Evolutionary conservation across 2,797 vertebrate genomes (phyloP), one percentile per base, ranked within the genome.

Genomic region (Coluber constrictor): DNA sequence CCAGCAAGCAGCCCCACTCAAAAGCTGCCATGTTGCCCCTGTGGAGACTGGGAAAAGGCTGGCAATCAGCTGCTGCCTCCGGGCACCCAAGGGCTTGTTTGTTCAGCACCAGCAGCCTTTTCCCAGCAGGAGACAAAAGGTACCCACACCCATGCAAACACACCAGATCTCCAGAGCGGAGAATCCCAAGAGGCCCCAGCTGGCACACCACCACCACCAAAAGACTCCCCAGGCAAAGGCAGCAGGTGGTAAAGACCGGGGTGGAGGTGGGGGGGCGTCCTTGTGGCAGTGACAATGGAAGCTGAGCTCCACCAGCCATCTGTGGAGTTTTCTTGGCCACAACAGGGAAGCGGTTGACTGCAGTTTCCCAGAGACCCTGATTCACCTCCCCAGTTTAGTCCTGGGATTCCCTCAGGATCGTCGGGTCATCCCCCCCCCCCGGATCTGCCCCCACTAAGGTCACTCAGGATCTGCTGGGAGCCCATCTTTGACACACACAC

Each of bases 1-100:
- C 37, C 74, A 43, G 74, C 32, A 74, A 37, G 70, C 70, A 74
- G 32, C 16, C 70, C 66, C 70, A 37, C 70, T 94, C 94, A 54
- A 90, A 88, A 59, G 74, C 4, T 12, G 37, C 91, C 89, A 86
- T 90, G 74, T 5, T 88, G 86, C 0, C 47, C 88, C 95, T 95
- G 60, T 89, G 93, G 93, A 18, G 0, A 88, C 5, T n/a, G 37
- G 37, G 37, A 37, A 37, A 37, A 37, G 37, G 37, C 37, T 37
- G 90, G 92, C 94, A 94, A 94, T 91, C 91, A 92, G 90, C 91
- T 93, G 43, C 66, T 87, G 57, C 37, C 95, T 92, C 95, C 93
- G 79, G 86, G 9, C 87, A 90, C 94, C 95, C 88, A 10, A 79
- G 56, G 92, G 87, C 91, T 94, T 89, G 56, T 87, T 92, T 88